Evolutionary conservation across 2,888 invertebrate genomes (phyloP), one percentile per base, ranked within the genome.

Genomic region (Macaria liturata): DNA sequence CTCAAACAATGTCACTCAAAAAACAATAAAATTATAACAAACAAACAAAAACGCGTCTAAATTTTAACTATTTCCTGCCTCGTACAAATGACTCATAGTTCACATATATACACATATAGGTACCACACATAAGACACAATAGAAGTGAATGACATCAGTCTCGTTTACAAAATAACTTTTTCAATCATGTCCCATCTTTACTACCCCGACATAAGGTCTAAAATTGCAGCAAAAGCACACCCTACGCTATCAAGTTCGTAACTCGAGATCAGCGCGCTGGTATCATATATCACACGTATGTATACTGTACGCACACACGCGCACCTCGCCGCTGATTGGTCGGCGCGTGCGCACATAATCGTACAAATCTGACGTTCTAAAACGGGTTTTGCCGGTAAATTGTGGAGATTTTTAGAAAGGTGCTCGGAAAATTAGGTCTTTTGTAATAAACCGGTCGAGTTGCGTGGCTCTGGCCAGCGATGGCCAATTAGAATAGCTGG

Each of bases 391-490:
- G 76, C 75, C 66, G 70, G 76, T 82, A 86, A 86, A 86, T 84
- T 82, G 87, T 81, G 63, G 82, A 89, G 89, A 89, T 90, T 89
- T 66, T 89, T 91, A 91, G 91, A 91, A 91, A 91, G 91, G 90
- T 83, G 76, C 82, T 72, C 71, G 68, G 66, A 65, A 66, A 69
- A 68, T 66, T 65, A 65, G 68, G 76, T 79, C 70, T 81, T 78
- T 82, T 78, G 86, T 82, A 86, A 87, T 63, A 56, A 62, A 64
- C 67, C 61, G 57, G 67, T 66, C 53, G 9, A 53, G 66, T 68
- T 68, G 68, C 68, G 66, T 66, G 57, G 20, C 20, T 20, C 20
- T 20, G 20, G 62, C 48, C 43, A 44, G 59, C 64, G 57, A 56
- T 53, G 61, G 55, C 66, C 68, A 64, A 68, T 66, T 66, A 66